A percentile compares a stretch with the other conserved stretches of the same genome.
Evolutionary conservation across 2,888 invertebrate genomes (phyloP).

Genomic region (Cordilura impudica): DNA sequence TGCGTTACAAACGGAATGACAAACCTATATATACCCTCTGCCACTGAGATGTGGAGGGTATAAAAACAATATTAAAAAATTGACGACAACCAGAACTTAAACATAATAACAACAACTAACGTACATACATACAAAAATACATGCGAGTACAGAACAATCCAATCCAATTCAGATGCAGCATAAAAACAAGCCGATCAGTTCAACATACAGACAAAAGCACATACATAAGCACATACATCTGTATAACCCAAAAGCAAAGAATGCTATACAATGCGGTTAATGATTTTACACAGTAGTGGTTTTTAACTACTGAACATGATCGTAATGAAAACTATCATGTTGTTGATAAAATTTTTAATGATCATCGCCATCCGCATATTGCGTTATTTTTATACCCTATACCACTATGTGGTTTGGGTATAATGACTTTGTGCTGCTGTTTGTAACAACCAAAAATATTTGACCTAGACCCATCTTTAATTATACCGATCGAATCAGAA

Average conservation of each 20-base stretch:
- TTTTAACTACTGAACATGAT: constrained; percentile 1
- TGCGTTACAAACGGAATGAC: too few species aligned
- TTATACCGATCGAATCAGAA: too few species aligned
- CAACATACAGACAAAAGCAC: too few species aligned
- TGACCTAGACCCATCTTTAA: too few species aligned
- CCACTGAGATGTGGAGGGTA: too few species aligned
- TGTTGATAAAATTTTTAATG: constrained; percentile 6
- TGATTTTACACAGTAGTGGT: constrained; percentile 35
- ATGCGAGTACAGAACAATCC: not conserved
- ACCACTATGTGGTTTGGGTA: too few species aligned
- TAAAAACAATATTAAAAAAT: constrained; percentile 43
- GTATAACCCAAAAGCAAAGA: not conserved
- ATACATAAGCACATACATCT: too few species aligned
- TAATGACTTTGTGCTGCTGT: too few species aligned
- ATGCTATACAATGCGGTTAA: constrained; percentile 53
- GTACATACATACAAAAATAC: not conserved
- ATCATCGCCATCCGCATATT: constrained; percentile 3
- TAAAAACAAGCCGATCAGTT: constrained; percentile 9
- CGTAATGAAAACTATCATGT: constrained; percentile 15
- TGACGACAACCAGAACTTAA: constrained; percentile 47
- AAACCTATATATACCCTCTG: too few species aligned
- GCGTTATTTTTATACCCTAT: too few species aligned
- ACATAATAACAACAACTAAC: not conserved
- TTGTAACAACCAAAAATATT: too few species aligned
- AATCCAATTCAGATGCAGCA: constrained; percentile 4